Evolutionary conservation across 2,797 vertebrate genomes (phyloP), one percentile per base, ranked within the genome.

Genomic region (Sebastes umbrosus): DNA sequence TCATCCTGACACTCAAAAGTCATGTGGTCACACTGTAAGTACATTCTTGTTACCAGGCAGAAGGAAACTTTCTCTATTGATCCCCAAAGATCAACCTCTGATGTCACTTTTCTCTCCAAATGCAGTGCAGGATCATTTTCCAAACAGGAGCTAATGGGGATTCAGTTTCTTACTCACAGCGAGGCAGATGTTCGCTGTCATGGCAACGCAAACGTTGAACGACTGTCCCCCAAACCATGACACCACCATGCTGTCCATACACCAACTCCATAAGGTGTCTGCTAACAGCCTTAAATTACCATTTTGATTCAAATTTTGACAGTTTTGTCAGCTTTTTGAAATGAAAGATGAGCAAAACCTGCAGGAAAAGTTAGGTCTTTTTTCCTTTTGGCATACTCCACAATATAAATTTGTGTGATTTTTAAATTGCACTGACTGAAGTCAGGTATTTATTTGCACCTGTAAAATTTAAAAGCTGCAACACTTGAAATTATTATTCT

Each of bases 1-100:
- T 67, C 64, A 29, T 52, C 71, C 55, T 63, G 85, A 72, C 85
- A 83, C 73, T 88, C 66, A 29, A 18, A 50, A 73, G 83, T 82
- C 78, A 79, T 52, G 69, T 73, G 80, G 57, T 73, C 52, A n/a
- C 27, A 67, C 83, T 75, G 58, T 52, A 79, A 52, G 67, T 75
- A 55, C 52, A 65, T 62, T 13, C 32, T 50, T 75, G 81, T 90
- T 79, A 50, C 84, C 3, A 16, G 77, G 87, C 80, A 91, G 79
- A 85, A 46, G 24, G 2, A 7, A 64, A 24, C 13, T 24, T 43
- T 65, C 8, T 46, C 24, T 46, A 11, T 12, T 16, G 36, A 46
- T 43, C 24, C 39, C 14, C 3, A 27, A 31, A 31, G 66, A 52
- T 14, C 8, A 29, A n/a, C 25, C 7, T 32, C 43, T 8, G 18